Evolutionary conservation across 2,797 vertebrate genomes (phyloP).

Genomic region (Macropodus opercularis): DNA sequence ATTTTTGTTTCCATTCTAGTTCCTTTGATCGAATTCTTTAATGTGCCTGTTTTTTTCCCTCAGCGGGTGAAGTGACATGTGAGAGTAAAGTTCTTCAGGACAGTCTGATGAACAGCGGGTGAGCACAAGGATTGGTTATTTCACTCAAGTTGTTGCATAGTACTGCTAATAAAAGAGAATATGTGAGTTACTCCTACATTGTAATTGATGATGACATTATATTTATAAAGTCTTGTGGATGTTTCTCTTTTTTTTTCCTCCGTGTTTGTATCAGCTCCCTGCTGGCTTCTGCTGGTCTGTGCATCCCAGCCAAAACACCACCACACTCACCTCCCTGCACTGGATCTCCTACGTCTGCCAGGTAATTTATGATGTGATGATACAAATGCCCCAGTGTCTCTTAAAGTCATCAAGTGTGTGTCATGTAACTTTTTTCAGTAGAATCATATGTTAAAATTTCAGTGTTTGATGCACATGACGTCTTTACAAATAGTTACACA

Average conservation of each 20-base stretch:
- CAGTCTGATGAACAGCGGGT: constrained; percentile 96
- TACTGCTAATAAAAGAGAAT: not conserved
- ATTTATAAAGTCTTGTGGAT: not conserved
- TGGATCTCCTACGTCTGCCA: constrained; percentile 85
- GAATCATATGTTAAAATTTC: not conserved
- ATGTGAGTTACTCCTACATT: constrained; percentile 1
- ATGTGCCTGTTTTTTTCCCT: constrained; percentile 3
- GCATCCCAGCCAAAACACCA: constrained; percentile 87
- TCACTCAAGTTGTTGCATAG: constrained; percentile 2
- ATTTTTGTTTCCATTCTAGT: not conserved
- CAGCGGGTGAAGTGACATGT: constrained; percentile 86
- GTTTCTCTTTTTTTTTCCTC: not conserved
- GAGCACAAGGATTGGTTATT: constrained; percentile 56
- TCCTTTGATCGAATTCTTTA: not conserved
- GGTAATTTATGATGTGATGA: constrained; percentile 78
- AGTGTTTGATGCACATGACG: not conserved
- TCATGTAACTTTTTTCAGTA: not conserved
- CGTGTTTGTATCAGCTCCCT: constrained; percentile 84
- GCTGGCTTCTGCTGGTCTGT: constrained; percentile 85
- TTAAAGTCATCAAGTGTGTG: not conserved
- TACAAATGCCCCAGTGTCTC: not conserved
- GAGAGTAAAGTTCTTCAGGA: constrained; percentile 91
- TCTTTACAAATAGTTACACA: not conserved
- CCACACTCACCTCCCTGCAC: constrained; percentile 90
- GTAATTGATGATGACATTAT: not conserved